Evolutionary conservation across 2,888 invertebrate genomes (phyloP).

Genomic region (Sisyra terminalis): DNA sequence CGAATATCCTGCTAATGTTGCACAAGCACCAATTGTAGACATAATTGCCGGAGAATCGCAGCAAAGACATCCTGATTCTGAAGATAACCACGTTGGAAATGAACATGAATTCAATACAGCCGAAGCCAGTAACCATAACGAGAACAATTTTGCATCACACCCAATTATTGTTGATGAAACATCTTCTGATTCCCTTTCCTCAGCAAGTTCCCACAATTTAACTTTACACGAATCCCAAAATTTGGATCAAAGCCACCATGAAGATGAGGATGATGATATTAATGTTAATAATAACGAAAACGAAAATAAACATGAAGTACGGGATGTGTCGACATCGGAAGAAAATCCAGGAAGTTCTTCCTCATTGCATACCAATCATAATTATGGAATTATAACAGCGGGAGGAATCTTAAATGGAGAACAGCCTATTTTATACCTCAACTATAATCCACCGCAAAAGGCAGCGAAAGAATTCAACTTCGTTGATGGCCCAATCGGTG

Average conservation of each 20-base stretch:
- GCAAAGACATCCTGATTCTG: slow-evolving; percentile 11
- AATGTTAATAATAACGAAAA: neutral
- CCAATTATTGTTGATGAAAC: slow-evolving; percentile 24
- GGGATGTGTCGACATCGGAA: neutral
- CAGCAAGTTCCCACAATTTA: slow-evolving; percentile 22
- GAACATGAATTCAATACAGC: slow-evolving; percentile 7
- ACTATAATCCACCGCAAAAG: slow-evolving; percentile 36
- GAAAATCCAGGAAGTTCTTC: neutral
- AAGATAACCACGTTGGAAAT: slow-evolving; percentile 12
- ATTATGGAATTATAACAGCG: neutral
- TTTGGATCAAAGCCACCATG: neutral
- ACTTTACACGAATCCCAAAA: slow-evolving; percentile 14
- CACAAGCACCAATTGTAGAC: slow-evolving; percentile 53
- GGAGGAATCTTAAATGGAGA: slow-evolving; percentile 20
- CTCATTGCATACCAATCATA: slow-evolving; percentile 3
- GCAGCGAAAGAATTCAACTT: slow-evolving; percentile 29
- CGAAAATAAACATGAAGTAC: neutral
- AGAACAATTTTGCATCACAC: slow-evolving; percentile 20
- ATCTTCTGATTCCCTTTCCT: slow-evolving; percentile 29
- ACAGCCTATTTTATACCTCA: slow-evolving; percentile 37
- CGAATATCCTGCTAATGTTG: slow-evolving; percentile 52
- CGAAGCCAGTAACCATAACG: neutral
- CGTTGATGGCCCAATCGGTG: slow-evolving; percentile 11
- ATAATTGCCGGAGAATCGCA: slow-evolving; percentile 24
- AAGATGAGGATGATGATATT: neutral